Evolutionary conservation across 2,888 invertebrate genomes (phyloP), one percentile per base, ranked within the genome.

Genomic region (Drosophila hamatofila): DNA sequence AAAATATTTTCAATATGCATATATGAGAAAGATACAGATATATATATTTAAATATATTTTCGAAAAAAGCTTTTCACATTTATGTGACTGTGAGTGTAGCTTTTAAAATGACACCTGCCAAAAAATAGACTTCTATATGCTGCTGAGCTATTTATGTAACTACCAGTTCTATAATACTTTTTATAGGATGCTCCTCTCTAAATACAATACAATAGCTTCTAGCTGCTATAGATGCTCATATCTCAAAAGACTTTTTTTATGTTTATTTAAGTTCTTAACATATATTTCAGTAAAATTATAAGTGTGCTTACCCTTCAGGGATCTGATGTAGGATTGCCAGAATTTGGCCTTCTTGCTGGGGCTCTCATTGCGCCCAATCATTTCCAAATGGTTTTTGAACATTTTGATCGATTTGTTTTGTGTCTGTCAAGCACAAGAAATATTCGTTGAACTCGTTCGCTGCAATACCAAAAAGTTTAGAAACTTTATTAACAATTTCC

Each of bases 261-360:
- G 1, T 9, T 16, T 39, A n/a, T n/a, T n/a, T 18, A 42, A 56
- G 12, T 5, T 25, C 18, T 23, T n/a, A 25, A 3, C 6, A 23
- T 35, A 12, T 27, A 21, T 16, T 33, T 12, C 2, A 2, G 33
- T 37, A 35, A 33, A 41, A 16, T 21, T 23, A 16, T 33, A 9
- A 12, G 27, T 3, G 16, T 76, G 80, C 93, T 94, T 94, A 97
- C 97, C 97, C 95, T 97, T 97, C 89, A 97, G 95, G 94, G 97
- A 97, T 94, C 97, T 96, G 93, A 97, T 97, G 94, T 96, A 97
- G 92, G 97, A 97, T 94, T 97, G 97, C 97, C 97, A 97, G 94
- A 97, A 97, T 94, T 96, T 97, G 93, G 97, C 97, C 94, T 97
- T 97, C 95, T 96, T 97, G 94, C 96, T 96, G 93, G 97, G 96